A percentile compares a stretch with the other conserved stretches of the same genome.
Conservation (phyloP, 2,888 invertebrate species). For the Frankliniella intonsa region DNA sequence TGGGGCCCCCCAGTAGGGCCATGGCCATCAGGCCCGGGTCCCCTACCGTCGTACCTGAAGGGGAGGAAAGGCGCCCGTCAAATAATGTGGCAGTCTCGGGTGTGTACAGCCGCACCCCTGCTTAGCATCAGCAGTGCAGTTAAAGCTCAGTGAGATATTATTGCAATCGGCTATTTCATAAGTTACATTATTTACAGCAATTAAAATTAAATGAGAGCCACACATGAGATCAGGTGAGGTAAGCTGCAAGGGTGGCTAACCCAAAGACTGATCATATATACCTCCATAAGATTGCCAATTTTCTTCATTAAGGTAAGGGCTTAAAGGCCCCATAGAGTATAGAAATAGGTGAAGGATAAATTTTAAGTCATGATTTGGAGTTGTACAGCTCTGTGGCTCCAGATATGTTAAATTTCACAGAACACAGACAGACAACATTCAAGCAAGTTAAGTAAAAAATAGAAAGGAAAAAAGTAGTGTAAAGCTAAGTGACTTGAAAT, state of each 20-base stretch:
- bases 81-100: background rate
- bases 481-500: too few relatives aligned
- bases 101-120: background rate
- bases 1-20: background rate
- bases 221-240: background rate
- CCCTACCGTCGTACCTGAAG: conserved; percentile 11
- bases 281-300: background rate
- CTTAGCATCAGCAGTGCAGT: background rate
- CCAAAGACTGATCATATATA: background rate
- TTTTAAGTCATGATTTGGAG: background rate
- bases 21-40: conserved; percentile 1
- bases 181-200: background rate
- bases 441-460: too few relatives aligned
- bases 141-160: background rate
- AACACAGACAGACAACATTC: too few relatives aligned
- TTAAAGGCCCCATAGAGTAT: too few relatives aligned
- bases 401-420: too few relatives aligned
- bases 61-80: background rate
- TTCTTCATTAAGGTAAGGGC: background rate
- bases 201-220: background rate
- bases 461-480: too few relatives aligned
- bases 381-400: background rate
- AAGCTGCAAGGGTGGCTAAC: background rate
- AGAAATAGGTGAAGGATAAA: background rate
- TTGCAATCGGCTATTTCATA: background rate